Evolutionary conservation across 1,140 invertebrate species (phyloP).

Genomic region (Solenopsis invicta): DNA sequence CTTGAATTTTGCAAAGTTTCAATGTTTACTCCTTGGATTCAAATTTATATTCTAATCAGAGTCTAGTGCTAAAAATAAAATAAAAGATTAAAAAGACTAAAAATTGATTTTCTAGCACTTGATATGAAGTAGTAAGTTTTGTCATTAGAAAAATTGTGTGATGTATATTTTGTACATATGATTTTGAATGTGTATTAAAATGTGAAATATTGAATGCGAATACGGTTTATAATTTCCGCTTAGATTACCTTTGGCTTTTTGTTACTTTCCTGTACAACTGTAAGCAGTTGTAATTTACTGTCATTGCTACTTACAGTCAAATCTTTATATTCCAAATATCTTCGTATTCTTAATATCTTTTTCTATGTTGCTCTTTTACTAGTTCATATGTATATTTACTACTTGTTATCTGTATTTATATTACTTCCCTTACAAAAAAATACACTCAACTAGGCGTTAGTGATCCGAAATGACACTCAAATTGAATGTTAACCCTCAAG

Average conservation of each 20-base stretch:
- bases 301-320: background rate
- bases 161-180: background rate
- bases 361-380: background rate
- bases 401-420: background rate
- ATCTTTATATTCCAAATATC: background rate
- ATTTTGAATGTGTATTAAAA: conserved; percentile 7
- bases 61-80: background rate
- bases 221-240: conserved; percentile 12
- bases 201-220: conserved; percentile 24
- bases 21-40: background rate
- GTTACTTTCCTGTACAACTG: conserved; percentile 1
- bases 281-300: background rate
- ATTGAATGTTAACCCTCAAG: too few relatives aligned
- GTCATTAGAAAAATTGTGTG: background rate
- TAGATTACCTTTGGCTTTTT: background rate
- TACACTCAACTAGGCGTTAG: too few relatives aligned
- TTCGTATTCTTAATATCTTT: background rate
- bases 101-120: background rate
- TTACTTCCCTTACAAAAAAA: too few relatives aligned
- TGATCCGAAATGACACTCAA: too few relatives aligned
- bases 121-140: conserved; percentile 15
- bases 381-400: background rate
- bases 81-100: conserved; percentile 14
- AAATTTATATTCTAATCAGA: background rate
- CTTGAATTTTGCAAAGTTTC: background rate